These are phyloP conservation scores for Sebastes minor DNA, from an alignment of 2,797 vertebrate genomes.

Conservation along the genomic window DNA sequence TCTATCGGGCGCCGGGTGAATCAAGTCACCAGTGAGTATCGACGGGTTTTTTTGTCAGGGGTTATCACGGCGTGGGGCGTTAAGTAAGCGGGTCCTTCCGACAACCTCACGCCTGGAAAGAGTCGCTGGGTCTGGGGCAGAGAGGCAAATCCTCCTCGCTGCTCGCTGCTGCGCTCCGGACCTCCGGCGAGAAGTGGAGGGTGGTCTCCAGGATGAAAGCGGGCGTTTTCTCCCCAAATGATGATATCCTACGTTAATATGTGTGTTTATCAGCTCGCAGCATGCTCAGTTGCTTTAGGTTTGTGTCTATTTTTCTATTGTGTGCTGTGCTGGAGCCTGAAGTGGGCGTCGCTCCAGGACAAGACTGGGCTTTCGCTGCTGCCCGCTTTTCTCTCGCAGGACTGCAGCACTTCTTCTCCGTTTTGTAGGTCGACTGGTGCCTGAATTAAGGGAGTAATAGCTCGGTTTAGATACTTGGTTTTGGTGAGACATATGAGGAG, in stretches of 20 bases:
- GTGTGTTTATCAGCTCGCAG: conserved; percentile 21
- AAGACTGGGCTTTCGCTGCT: conserved; percentile 75
- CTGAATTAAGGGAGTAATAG: neutral
- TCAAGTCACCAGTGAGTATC: conserved; percentile 85
- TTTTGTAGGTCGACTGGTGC: conserved; percentile 50
- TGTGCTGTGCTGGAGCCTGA: conserved; percentile 76
- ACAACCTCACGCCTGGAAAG: conserved; percentile 72
- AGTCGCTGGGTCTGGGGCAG: conserved; percentile 64
- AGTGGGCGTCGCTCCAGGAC: conserved; percentile 85
- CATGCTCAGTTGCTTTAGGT: conserved; percentile 41
- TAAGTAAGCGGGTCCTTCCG: conserved; percentile 77
- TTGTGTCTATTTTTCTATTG: conserved; percentile 70
- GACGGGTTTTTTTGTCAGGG: conserved; percentile 54
- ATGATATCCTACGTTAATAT: neutral
- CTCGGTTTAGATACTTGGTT: neutral
- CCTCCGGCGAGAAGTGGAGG: conserved; percentile 61
- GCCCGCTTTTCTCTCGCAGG: conserved; percentile 74
- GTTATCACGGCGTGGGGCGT: conserved; percentile 72
- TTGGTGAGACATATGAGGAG: neutral
- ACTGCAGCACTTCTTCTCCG: conserved; percentile 58
- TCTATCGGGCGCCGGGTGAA: conserved; percentile 82
- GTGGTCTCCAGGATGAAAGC: conserved; percentile 58
- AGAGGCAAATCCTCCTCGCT: conserved; percentile 81
- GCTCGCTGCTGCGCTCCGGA: conserved; percentile 69
- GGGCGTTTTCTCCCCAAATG: conserved; percentile 61